Conservation (phyloP, 1,140 invertebrate genomes). For the Megalopta genalis region DNA sequence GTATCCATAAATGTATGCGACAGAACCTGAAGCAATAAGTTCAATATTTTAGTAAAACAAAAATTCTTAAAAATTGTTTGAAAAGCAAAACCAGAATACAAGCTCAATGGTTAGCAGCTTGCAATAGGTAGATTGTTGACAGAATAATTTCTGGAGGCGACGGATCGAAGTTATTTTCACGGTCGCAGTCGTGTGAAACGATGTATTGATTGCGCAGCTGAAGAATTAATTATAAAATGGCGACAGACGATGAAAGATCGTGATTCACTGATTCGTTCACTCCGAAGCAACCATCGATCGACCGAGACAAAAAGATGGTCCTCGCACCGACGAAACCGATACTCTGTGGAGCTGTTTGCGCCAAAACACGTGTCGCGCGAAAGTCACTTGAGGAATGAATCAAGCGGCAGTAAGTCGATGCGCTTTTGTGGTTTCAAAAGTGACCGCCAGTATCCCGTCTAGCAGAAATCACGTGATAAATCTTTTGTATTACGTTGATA, state of each 20-base stretch:
- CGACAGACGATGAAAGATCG: not conserved
- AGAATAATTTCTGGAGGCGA: too few species aligned
- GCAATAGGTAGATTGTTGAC: too few species aligned
- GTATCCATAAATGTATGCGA: too few species aligned
- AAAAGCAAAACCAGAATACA: too few species aligned
- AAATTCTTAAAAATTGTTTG: too few species aligned
- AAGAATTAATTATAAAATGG: not conserved
- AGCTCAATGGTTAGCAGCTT: too few species aligned
- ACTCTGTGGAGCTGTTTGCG: not conserved
- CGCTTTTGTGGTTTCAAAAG: constrained; percentile 51
- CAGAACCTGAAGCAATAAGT: too few species aligned
- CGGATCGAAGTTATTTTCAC: too few species aligned
- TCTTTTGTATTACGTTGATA: constrained; percentile 6
- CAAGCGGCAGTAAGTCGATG: constrained; percentile 31
- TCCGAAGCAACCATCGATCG: not conserved
- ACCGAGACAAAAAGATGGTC: not conserved
- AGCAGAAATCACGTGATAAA: constrained; percentile 48
- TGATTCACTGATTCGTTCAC: not conserved
- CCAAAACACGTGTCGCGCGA: constrained; percentile 20
- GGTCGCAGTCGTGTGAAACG: too few species aligned
- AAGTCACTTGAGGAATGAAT: constrained; percentile 41
- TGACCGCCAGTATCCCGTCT: constrained; percentile 46
- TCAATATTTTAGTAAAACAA: too few species aligned
- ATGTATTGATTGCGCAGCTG: not conserved
- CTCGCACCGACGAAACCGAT: not conserved